Base-by-base conservation (phyloP, 1,140 invertebrate genomes). In the Drosophila albomicans region DNA sequence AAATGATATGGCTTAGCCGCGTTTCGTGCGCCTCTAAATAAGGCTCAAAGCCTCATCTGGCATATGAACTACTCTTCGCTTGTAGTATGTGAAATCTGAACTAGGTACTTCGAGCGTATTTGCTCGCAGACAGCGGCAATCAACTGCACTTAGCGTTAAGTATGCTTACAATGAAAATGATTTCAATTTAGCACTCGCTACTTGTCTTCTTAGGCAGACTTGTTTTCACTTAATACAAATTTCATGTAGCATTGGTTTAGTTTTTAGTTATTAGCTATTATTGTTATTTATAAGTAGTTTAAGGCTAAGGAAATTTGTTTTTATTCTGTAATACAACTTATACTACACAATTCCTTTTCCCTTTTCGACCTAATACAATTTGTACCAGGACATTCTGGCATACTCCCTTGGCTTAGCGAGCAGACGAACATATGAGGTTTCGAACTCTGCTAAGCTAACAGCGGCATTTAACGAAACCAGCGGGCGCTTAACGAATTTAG, bases 111-210 rank as follows among this genome's bases (percentile, higher is more conserved):
- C 61, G 64, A 30, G 51, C 52, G 41, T 65, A 65, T 65, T 65
- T 81, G 79, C 79, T 64, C 75, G 56, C 62, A 71, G 57, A 64
- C 77, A 57, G 77, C 63, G 63, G 70, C 69, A 73, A 84, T 78
- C 78, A 72, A 78, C 67, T 75, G 82, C 82, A 82, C 82, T 86
- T 82, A 86, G 49, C 65, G 48, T n/a, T 59, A 71, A 86, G 79
- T 82, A 57, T 66, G 35, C 46, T 49, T 49, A 62, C 57, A 59
- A 49, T 28, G 59, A 45, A 51, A 64, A 52, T 63, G 82, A 86
- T 75, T 84, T 78, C 43, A 67, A 86, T 81, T 57, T n/a, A 35
- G 28, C 46, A 1, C n/a, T 8, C 46, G 4, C n/a, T 8, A 16
- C 28, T 35, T 35, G 11, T 15, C 28, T 10, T 35, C 10, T 10